These are phyloP conservation scores for Nesidiocoris tenuis DNA, from an alignment of 2,888 invertebrate genomes.

Conservation along the genomic window DNA sequence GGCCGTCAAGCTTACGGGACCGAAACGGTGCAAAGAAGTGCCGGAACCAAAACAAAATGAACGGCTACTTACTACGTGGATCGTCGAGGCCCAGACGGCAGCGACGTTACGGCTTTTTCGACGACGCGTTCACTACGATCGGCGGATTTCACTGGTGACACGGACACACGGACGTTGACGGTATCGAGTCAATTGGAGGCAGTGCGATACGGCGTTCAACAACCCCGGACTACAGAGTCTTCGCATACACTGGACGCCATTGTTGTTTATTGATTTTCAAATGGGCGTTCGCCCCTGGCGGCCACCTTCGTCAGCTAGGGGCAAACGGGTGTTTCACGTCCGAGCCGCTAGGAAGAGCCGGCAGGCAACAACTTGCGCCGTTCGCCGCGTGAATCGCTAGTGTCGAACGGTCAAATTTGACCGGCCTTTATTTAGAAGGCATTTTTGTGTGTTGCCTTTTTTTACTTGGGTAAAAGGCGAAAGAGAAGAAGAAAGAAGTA, in stretches of 20 bases:
- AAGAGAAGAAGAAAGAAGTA: no score
- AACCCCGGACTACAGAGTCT: conserved; percentile 33
- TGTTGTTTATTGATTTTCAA: conserved; percentile 49
- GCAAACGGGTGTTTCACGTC: neutral
- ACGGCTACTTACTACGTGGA: neutral
- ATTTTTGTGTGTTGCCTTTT: no score
- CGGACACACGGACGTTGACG: neutral
- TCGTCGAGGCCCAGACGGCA: neutral
- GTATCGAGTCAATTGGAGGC: conserved; percentile 17
- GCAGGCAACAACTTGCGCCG: neutral
- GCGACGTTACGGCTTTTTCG: neutral
- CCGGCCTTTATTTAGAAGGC: no score
- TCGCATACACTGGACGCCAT: conserved; percentile 47
- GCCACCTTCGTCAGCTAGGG: neutral
- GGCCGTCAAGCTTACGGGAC: neutral
- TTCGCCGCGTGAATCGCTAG: no score
- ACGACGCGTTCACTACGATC: neutral
- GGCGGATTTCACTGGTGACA: neutral
- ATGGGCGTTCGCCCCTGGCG: conserved; percentile 1
- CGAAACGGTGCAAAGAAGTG: neutral
- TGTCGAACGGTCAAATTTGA: no score
- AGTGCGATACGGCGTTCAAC: neutral
- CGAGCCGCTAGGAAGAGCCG: neutral
- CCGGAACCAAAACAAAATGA: neutral
- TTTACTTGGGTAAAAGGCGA: no score